Evolutionary conservation across 23 tunicate species (phyloP), one percentile per base, ranked within the genome.

Genomic region (Halocynthia aurantium): DNA sequence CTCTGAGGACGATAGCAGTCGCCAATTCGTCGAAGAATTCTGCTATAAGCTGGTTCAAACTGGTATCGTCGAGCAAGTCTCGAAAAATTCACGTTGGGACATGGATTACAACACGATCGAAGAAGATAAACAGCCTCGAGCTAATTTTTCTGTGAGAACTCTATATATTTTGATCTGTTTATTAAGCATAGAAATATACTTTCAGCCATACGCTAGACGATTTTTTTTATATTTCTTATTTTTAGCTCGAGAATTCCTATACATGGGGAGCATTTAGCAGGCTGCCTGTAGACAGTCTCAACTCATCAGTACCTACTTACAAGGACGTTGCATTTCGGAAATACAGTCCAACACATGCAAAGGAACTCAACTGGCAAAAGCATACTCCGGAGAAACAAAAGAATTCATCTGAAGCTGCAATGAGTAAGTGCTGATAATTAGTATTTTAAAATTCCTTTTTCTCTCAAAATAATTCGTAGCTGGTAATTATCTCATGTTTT

Each of bases 241-340:
- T 58, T 74, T 64, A 74, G 78, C 78, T 65, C 2, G 13, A 40
- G 8, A 62, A 74, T 17, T 54, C 56, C 22, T 74, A 74, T 56
- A 74, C 78, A 5, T 74, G 78, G 78, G 78, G 78, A 20, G 60
- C 78, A 11, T 74, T 74, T 6, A 74, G 78, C 31, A 12, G 78
- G 31, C 13, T 74, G 60, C 55, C 50, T 15, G 12, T 64, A 8
- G 17, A 15, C 1, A 74, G 31, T 18, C 22, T 21, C 0, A 54
- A 0, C 22, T 10, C 55, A 22, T 22, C 40, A 53, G 57, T 50
- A 62, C 10, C 62, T 8, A 74, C 78, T 7, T 74, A 74, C 78
- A 74, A 54, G 63, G 78, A 74, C 22, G 55, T 10, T 56, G 78
- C 62, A 31, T 31, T 31, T 31, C 44, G 44, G 44, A 31, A 31